Evolutionary conservation across 2,797 vertebrate genomes (phyloP).

Genomic region (Arctocebus calabarensis): DNA sequence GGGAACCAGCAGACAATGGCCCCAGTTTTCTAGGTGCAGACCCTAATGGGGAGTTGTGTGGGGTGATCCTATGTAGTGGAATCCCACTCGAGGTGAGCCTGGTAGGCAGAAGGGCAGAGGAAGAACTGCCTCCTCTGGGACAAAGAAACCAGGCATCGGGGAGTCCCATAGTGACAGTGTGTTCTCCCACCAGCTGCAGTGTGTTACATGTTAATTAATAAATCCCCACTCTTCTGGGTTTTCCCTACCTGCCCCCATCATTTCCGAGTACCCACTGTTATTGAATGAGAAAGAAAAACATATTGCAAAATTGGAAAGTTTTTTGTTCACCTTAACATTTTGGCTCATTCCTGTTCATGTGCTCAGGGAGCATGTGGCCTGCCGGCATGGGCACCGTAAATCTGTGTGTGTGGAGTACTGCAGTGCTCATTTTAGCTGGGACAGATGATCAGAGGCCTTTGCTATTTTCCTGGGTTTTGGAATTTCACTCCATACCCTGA

Average conservation of each 20-base stretch:
- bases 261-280: background rate
- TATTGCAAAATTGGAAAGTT: background rate
- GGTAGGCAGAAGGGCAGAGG: background rate
- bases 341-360: background rate
- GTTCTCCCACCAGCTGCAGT: background rate
- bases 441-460: background rate
- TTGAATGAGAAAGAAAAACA: background rate
- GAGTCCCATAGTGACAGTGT: too few relatives aligned
- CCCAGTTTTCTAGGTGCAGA: background rate
- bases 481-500: background rate
- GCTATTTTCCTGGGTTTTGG: background rate
- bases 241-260: background rate
- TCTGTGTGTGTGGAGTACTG: background rate
- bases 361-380: background rate
- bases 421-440: background rate
- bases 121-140: background rate
- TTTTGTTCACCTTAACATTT: background rate
- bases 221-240: background rate
- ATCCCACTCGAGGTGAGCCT: background rate
- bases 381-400: background rate
- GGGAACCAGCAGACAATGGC: background rate
- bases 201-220: too few relatives aligned
- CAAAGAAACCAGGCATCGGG: background rate
- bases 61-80: background rate
- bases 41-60: background rate